These are phyloP conservation scores for Xenops minutus DNA, from an alignment of 2,797 vertebrate genomes.

Conservation along the genomic window DNA sequence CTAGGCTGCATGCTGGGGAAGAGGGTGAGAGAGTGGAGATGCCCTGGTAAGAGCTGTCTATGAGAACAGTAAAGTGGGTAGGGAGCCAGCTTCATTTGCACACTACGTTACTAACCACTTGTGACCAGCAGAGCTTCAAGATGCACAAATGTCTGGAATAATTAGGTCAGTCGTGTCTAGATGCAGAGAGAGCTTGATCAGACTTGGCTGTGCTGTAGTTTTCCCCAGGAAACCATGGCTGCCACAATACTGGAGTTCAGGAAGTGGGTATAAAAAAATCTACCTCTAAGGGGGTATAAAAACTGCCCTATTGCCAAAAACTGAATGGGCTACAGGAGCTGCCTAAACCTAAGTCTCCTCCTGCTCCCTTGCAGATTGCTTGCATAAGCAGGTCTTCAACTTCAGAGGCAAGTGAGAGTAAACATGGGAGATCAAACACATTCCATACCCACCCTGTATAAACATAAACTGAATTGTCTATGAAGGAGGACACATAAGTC, in stretches of 20 bases:
- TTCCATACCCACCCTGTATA: not conserved
- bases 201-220: not conserved
- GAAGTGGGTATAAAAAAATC: not conserved
- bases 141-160: not conserved
- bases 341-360: not conserved
- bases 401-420: not conserved
- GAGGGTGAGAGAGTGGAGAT: not conserved
- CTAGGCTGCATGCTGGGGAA: rapidly evolving
- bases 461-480: not conserved
- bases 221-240: not conserved
- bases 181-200: not conserved
- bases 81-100: not conserved
- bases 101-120: not conserved
- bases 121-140: not conserved
- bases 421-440: not conserved
- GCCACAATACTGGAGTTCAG: not conserved
- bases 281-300: not conserved
- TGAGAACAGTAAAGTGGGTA: not conserved
- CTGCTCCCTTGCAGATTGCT: not conserved
- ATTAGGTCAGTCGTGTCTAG: conserved; percentile 11
- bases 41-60: not conserved
- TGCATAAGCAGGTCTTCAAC: not conserved
- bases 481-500: not conserved
- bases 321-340: not conserved
- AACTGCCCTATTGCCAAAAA: not conserved